These are phyloP conservation scores for Pelvicachromis taeniatus DNA, from an alignment of 2,113 vertebrate genomes.

Conservation along the genomic window DNA sequence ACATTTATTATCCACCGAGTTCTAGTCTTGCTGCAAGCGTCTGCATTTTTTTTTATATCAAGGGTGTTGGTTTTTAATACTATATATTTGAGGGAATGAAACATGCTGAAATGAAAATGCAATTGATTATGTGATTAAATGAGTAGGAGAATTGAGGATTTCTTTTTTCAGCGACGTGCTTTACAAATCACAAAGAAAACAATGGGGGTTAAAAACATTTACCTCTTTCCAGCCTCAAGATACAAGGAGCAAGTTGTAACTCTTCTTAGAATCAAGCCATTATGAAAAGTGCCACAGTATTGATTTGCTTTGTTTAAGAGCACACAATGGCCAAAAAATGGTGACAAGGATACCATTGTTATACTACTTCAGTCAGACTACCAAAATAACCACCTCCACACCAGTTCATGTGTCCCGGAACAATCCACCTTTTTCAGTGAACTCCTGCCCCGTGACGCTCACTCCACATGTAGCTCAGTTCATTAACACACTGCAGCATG, in stretches of 20 bases:
- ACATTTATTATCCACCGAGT: slow-evolving; percentile 10
- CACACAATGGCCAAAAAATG: neutral
- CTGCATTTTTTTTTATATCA: neutral
- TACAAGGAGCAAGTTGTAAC: neutral
- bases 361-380: neutral
- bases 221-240: neutral
- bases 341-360: neutral
- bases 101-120: accelerated
- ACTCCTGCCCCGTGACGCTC: neutral
- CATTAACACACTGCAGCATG: neutral
- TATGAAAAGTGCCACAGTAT: neutral
- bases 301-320: neutral
- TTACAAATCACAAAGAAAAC: neutral
- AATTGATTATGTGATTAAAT: neutral
- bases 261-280: neutral
- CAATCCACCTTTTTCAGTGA: neutral
- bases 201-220: neutral
- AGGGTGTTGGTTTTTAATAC: neutral
- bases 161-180: accelerated
- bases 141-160: neutral
- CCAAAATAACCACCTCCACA: neutral
- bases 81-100: neutral
- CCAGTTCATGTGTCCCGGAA: neutral
- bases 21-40: neutral
- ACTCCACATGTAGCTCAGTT: neutral